Evolutionary conservation across 2,888 invertebrate genomes (phyloP).

Genomic region (Melinaea marsaeus): DNA sequence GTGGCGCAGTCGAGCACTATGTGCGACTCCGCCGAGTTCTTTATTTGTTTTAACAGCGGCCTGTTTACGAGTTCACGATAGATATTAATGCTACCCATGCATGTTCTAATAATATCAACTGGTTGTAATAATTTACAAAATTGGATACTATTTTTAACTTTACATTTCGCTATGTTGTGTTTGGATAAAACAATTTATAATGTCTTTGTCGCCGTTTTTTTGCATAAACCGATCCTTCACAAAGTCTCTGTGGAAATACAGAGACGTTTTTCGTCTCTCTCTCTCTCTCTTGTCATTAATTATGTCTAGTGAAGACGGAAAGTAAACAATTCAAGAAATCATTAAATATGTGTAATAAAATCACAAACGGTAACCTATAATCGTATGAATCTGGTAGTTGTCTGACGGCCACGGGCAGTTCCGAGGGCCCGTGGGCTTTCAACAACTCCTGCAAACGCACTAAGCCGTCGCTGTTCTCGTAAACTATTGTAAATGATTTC

Average conservation of each 20-base stretch:
- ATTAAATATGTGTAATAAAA: not conserved
- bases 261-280: not conserved
- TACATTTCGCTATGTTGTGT: too few species aligned
- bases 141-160: too few species aligned
- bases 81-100: too few species aligned
- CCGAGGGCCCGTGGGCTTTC: conserved; percentile 91
- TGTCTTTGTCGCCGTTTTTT: not conserved
- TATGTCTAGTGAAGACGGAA: not conserved
- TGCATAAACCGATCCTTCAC: not conserved
- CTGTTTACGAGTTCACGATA: conserved; percentile 56
- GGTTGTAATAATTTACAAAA: not conserved
- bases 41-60: conserved; percentile 92
- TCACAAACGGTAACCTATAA: conserved; percentile 80
- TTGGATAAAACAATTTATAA: not conserved
- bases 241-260: not conserved
- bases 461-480: conserved; percentile 96
- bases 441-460: conserved; percentile 91
- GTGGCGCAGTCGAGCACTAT: conserved; percentile 94
- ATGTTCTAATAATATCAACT: too few species aligned
- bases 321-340: too few species aligned
- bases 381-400: conserved; percentile 90
- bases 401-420: conserved; percentile 89
- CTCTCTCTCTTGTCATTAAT: not conserved
- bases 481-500: conserved; percentile 97
- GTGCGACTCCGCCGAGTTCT: conserved; percentile 93